Evolutionary conservation across 2,888 invertebrate genomes (phyloP).

Genomic region (Drosophila koepferae): DNA sequence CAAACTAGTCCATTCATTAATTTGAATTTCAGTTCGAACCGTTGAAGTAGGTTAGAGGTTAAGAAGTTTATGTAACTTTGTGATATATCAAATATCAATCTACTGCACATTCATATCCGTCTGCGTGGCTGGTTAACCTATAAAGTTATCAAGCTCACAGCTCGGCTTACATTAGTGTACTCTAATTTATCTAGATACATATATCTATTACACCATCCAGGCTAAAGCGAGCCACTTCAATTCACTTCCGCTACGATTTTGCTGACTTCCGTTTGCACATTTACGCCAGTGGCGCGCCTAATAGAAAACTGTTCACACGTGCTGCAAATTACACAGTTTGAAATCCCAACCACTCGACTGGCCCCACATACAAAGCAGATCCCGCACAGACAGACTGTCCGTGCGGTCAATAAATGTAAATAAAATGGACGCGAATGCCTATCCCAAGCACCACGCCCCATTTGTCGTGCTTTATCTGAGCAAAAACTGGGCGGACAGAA

Average conservation of each 20-base stretch:
- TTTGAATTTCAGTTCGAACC: no score
- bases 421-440: constrained; percentile 52
- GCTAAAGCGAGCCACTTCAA: constrained; percentile 44
- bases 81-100: neutral
- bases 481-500: constrained; percentile 4
- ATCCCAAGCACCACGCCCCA: constrained; percentile 45
- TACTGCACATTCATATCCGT: no score
- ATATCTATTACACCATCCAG: constrained; percentile 40
- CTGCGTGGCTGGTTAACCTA: constrained; percentile 5
- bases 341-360: constrained; percentile 27
- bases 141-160: constrained; percentile 39
- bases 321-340: constrained; percentile 63
- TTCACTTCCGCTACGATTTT: constrained; percentile 58
- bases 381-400: constrained; percentile 23
- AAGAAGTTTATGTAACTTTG: neutral
- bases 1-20: neutral
- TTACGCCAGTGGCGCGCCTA: constrained; percentile 53
- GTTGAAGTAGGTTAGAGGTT: neutral
- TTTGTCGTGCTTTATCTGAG: constrained; percentile 38
- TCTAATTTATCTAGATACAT: constrained; percentile 18
- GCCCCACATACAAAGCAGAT: constrained; percentile 8
- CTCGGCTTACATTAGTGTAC: neutral
- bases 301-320: constrained; percentile 73
- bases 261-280: constrained; percentile 54
- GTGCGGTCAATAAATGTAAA: constrained; percentile 74